Percentiles rank a stretch among this genome's conserved stretches.
phyloP scores from a whole-genome alignment of 1,140 invertebrate genomes.

The Polyergus mexicanus region DNA sequence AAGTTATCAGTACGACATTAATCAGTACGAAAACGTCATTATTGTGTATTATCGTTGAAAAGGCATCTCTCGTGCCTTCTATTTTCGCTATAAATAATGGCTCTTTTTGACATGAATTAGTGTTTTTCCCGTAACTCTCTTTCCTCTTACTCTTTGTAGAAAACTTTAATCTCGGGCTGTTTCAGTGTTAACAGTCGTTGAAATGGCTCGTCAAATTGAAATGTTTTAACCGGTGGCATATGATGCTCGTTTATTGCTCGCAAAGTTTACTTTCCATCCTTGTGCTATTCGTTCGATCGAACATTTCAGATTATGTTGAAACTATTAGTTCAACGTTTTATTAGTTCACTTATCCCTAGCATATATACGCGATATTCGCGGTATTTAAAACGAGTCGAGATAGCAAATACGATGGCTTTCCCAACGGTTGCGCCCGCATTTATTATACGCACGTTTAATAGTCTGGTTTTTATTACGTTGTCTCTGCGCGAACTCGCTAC shows the following conservation, averaged over 20 bases:
- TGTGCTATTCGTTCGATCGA: slow-evolving; percentile 13
- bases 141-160: neutral
- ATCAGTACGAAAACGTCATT: neutral
- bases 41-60: neutral
- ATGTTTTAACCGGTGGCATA: slow-evolving; percentile 1
- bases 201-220: slow-evolving; percentile 27
- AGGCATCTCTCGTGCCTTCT: neutral
- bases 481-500: neutral
- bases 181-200: slow-evolving; percentile 16
- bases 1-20: no score
- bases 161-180: slow-evolving; percentile 11
- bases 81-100: neutral
- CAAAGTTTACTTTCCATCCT: neutral
- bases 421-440: slow-evolving; percentile 42
- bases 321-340: slow-evolving; percentile 49
- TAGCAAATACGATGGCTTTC: slow-evolving; percentile 38
- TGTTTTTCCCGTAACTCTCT: neutral
- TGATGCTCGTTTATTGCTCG: neutral
- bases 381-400: slow-evolving; percentile 42
- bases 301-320: slow-evolving; percentile 40
- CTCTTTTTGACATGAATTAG: neutral
- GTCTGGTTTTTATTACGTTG: slow-evolving; percentile 21
- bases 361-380: neutral
- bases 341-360: slow-evolving; percentile 13
- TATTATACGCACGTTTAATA: slow-evolving; percentile 51